phyloP scores from a whole-genome alignment of 2,113 vertebrate genomes.

The Pelobates fuscus region DNA sequence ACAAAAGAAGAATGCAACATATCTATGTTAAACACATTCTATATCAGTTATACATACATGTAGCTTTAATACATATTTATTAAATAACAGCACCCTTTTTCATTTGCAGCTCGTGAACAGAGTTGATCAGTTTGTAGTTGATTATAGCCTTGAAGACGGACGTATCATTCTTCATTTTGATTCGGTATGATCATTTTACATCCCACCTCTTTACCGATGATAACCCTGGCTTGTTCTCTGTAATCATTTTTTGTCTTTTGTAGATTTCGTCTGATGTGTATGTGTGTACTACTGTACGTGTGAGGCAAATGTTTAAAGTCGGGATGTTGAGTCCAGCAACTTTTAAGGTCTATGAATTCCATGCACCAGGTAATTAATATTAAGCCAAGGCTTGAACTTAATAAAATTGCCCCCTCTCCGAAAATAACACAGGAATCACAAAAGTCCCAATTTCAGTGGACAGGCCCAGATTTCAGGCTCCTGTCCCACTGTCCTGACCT shows the following conservation, averaged over 20 bases:
- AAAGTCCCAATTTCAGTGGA: too few relatives aligned
- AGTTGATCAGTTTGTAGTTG: conserved; percentile 71
- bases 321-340: conserved; percentile 71
- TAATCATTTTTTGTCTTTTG: conserved; percentile 42
- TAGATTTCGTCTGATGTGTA: conserved; percentile 73
- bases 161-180: conserved; percentile 79
- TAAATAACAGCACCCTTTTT: conserved; percentile 43
- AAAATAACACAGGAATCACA: too few relatives aligned
- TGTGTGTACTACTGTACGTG: conserved; percentile 74
- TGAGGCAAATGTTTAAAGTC: conserved; percentile 72
- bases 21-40: too few relatives aligned
- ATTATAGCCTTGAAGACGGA: conserved; percentile 76
- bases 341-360: conserved; percentile 79
- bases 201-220: background rate
- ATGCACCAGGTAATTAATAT: conserved; percentile 78
- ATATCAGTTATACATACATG: too few relatives aligned
- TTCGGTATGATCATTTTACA: conserved; percentile 65
- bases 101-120: conserved; percentile 72
- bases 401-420: too few relatives aligned
- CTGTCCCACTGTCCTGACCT: too few relatives aligned
- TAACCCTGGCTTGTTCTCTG: background rate
- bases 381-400: too few relatives aligned
- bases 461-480: too few relatives aligned
- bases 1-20: too few relatives aligned
- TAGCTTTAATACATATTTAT: too few relatives aligned